Evolutionary conservation across 2,797 vertebrate genomes (phyloP).

Genomic region (Myotis pilosus): DNA sequence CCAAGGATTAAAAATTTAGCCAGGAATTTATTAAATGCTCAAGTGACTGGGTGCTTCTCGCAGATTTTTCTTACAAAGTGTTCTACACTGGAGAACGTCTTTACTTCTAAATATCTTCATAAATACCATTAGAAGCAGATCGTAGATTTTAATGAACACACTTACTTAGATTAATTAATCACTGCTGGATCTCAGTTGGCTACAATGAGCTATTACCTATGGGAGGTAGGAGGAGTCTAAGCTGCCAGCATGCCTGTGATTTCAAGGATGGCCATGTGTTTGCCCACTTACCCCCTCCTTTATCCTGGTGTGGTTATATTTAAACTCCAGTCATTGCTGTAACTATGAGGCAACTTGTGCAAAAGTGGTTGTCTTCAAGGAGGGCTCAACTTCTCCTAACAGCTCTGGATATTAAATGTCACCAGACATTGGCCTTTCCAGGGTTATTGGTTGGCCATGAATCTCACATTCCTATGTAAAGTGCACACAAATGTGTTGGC

Average conservation of each 20-base stretch:
- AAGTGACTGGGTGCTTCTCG: constrained; percentile 16
- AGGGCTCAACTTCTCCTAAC: background rate
- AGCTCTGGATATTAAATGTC: background rate
- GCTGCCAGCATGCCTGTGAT: background rate
- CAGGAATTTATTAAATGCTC: constrained; percentile 38
- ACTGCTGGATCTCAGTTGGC: constrained; percentile 49
- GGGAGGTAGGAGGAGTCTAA: background rate
- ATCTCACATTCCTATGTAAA: background rate
- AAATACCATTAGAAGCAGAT: constrained; percentile 48
- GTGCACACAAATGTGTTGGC: background rate
- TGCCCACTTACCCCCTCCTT: background rate
- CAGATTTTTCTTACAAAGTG: constrained; percentile 27
- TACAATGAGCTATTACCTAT: constrained; percentile 28
- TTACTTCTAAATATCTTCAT: constrained; percentile 60
- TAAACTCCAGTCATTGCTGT: background rate
- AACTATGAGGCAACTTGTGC: background rate
- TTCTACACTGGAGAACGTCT: constrained; percentile 47
- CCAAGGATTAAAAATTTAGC: constrained; percentile 30
- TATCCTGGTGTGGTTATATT: background rate
- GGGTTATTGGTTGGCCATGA: background rate
- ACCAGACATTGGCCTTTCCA: background rate
- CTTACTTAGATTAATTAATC: constrained; percentile 64
- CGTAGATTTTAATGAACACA: constrained; percentile 52
- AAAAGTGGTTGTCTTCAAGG: background rate
- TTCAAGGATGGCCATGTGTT: background rate